These are phyloP conservation scores for Pluvianellus socialis DNA, from an alignment of 2,113 vertebrate species.

Conservation along the genomic window DNA sequence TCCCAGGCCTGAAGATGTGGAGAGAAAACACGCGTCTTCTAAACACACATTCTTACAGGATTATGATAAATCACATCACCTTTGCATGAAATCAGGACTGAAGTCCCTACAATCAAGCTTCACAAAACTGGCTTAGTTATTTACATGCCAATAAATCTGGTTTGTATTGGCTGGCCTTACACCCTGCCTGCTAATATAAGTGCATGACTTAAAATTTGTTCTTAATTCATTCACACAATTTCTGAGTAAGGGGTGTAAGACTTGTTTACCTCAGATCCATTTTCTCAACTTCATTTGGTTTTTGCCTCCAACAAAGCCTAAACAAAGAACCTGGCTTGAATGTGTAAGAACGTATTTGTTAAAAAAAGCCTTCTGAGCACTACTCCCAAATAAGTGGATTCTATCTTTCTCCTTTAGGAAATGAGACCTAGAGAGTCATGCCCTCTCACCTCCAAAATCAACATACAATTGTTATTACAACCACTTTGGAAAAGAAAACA, in stretches of 20 bases:
- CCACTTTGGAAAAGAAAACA: not conserved
- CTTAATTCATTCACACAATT: not conserved
- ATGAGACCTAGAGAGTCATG: not conserved
- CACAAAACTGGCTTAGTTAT: not conserved
- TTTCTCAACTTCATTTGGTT: not conserved
- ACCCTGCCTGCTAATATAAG: not conserved
- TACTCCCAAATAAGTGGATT: not conserved
- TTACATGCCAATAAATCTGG: not conserved
- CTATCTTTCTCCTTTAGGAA: not conserved
- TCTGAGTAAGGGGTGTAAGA: not conserved
- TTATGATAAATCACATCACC: not conserved
- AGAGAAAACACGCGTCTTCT: not conserved
- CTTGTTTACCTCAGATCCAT: not conserved
- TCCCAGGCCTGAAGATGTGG: slow-evolving; percentile 88
- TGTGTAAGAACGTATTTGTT: not conserved
- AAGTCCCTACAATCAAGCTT: not conserved
- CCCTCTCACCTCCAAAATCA: not conserved
- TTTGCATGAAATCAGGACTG: not conserved
- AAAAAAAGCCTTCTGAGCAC: not conserved
- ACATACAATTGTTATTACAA: not conserved
- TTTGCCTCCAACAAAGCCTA: not conserved
- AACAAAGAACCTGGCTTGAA: not conserved
- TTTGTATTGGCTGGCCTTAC: not conserved
- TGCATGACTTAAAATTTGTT: not conserved
- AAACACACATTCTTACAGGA: not conserved